Base-by-base conservation (phyloP, 2,888 invertebrate genomes). In the Meganola albula region DNA sequence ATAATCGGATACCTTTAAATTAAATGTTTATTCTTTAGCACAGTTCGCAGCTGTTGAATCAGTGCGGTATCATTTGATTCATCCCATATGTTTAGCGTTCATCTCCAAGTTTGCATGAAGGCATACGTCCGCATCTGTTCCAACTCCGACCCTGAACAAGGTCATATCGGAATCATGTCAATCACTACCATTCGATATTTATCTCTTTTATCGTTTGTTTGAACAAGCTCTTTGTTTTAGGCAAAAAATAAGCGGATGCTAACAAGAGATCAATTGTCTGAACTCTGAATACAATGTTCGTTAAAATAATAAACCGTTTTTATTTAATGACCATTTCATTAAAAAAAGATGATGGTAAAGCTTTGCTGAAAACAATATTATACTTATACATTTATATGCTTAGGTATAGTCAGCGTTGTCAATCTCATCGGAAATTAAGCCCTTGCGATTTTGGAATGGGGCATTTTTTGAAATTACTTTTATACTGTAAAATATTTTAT, bases 31-130 rank as follows among this genome's bases (percentile, higher is more conserved):
- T n/a, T n/a, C n/a, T n/a, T n/a, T 20, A 20, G 20, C 16, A 6
- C 20, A 3, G 20, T 20, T 2, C 20, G n/a, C 50, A 47, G 50
- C 50, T 49, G 50, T 40, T 24, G 32, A 37, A 28, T 34, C 32
- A 33, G 37, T 37, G 34, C 34, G 43, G 49, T 48, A 38, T 43
- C 34, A 21, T 31, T 34, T 31, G 27, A 27, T 34, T 33, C 22
- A 31, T 27, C 34, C 21, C 48, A 54, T 44, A 14, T 54, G 48
- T 53, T 48, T 42, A 42, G 40, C 40, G 30, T 53, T 50, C 48
- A 49, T 48, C 55, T 60, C 53, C 62, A 58, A 46, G 47, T 46
- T 55, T 50, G 55, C 49, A 43, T 48, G 48, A 45, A 43, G 50
- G 7, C 20, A 2, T n/a, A 21, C 38, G 41, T 31, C 44, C 34